Conservation (phyloP, 2,113 vertebrate genomes). For the Elephantulus edwardii region DNA sequence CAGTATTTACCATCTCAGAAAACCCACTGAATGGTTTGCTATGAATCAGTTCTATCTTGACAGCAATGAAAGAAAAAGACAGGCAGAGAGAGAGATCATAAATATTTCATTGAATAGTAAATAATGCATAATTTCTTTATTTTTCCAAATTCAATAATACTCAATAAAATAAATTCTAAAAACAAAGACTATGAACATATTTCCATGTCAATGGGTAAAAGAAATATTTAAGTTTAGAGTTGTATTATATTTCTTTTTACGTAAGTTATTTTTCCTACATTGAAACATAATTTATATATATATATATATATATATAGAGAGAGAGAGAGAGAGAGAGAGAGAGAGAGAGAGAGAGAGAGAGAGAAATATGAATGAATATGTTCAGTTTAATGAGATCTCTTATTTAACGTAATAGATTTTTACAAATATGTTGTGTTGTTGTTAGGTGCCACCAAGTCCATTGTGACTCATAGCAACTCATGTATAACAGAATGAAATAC, state of each 20-base stretch:
- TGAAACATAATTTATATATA: background rate
- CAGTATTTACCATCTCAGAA: too few relatives aligned
- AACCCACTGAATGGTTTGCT: too few relatives aligned
- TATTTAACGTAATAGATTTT: too few relatives aligned
- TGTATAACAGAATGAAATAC: too few relatives aligned
- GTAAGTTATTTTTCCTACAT: background rate
- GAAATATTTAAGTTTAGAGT: background rate
- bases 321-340: too few relatives aligned
- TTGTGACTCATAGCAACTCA: background rate
- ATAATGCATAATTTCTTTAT: background rate
- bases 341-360: too few relatives aligned
- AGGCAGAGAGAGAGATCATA: too few relatives aligned
- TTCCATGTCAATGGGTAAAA: background rate
- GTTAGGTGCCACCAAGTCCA: too few relatives aligned
- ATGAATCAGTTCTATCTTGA: too few relatives aligned
- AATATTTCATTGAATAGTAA: conserved; percentile 1
- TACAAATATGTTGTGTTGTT: background rate
- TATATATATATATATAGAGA: background rate
- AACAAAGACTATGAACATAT: background rate
- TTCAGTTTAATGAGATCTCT: too few relatives aligned
- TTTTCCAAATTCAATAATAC: conserved; percentile 5
- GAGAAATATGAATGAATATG: too few relatives aligned
- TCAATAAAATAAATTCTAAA: conserved; percentile 20
- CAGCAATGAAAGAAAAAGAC: too few relatives aligned
- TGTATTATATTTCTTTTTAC: background rate